Conservation (phyloP, 2,113 vertebrate species). For the Hippocampus zosterae region DNA sequence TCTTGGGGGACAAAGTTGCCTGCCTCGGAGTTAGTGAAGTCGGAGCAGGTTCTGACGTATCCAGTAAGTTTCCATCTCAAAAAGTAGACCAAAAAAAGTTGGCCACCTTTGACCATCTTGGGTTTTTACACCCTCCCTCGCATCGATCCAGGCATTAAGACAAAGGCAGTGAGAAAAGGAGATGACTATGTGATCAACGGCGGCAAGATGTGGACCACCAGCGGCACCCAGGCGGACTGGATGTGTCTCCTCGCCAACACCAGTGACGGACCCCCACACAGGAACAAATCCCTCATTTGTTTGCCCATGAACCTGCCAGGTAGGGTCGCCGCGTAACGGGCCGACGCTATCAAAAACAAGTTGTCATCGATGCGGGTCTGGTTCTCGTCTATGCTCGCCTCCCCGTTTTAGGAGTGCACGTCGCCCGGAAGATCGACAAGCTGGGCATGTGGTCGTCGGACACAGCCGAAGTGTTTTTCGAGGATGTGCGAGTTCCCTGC, state of each 20-base stretch:
- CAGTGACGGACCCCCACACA: conserved; percentile 69
- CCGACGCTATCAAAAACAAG: neutral
- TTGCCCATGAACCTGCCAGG: conserved; percentile 78
- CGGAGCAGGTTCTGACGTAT: conserved; percentile 81
- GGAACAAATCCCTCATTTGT: conserved; percentile 81
- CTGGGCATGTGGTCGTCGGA: conserved; percentile 83
- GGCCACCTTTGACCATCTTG: neutral
- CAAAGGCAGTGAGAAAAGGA: conserved; percentile 74
- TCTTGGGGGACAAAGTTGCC: conserved; percentile 77
- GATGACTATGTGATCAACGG: conserved; percentile 78
- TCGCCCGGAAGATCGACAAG: conserved; percentile 81
- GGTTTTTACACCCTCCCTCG: neutral
- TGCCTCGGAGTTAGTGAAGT: conserved; percentile 81
- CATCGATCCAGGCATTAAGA: conserved; percentile 71
- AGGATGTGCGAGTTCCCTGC: conserved; percentile 77
- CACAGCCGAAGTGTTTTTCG: conserved; percentile 81
- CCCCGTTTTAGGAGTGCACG: conserved; percentile 66
- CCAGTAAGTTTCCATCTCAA: conserved; percentile 69
- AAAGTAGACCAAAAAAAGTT: neutral
- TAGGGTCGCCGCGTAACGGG: conserved; percentile 36
- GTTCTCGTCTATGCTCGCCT: conserved; percentile 2
- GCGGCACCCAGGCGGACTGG: conserved; percentile 76
- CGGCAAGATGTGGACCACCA: conserved; percentile 81
- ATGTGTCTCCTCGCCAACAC: conserved; percentile 82
- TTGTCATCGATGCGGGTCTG: neutral